Percentiles rank a stretch among this genome's conserved stretches.
phyloP scores from a whole-genome alignment of 2,888 invertebrate genomes.

The Cataglyphis albicans region DNA sequence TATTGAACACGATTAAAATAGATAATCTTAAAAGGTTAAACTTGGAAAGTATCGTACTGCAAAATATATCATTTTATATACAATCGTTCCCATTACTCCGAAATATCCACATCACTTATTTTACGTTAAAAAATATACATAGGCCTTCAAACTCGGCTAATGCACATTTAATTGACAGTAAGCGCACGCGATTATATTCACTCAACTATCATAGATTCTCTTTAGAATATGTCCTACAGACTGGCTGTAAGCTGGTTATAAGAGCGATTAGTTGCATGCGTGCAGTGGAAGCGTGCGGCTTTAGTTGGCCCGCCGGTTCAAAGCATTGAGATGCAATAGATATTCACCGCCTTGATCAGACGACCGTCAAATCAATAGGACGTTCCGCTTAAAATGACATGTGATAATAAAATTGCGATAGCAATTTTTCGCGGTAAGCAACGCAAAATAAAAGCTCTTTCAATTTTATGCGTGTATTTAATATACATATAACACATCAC shows the following conservation, averaged over 20 bases:
- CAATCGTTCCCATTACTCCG: background rate
- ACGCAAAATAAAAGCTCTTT: background rate
- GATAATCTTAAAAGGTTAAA: background rate
- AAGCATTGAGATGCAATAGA: conserved; percentile 35
- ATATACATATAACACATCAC: background rate
- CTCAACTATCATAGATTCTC: conserved; percentile 34
- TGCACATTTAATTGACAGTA: conserved; percentile 34
- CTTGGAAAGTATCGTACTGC: background rate
- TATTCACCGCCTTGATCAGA: conserved; percentile 37
- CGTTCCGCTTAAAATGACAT: conserved; percentile 5
- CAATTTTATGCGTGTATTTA: background rate
- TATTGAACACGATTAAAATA: background rate
- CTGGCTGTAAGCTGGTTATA: conserved; percentile 45
- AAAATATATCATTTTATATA: background rate
- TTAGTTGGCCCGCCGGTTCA: conserved; percentile 29
- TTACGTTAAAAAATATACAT: conserved; percentile 2
- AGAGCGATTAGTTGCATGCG: conserved; percentile 40
- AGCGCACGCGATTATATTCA: conserved; percentile 30
- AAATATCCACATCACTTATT: background rate
- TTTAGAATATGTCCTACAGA: conserved; percentile 19
- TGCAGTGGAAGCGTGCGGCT: conserved; percentile 38
- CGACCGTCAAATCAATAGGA: conserved; percentile 12
- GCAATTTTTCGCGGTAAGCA: background rate
- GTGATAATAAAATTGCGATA: background rate
- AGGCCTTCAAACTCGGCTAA: background rate